Evolutionary conservation across 2,113 vertebrate genomes (phyloP), one percentile per base, ranked within the genome.

Genomic region (Eulemur rufifrons): DNA sequence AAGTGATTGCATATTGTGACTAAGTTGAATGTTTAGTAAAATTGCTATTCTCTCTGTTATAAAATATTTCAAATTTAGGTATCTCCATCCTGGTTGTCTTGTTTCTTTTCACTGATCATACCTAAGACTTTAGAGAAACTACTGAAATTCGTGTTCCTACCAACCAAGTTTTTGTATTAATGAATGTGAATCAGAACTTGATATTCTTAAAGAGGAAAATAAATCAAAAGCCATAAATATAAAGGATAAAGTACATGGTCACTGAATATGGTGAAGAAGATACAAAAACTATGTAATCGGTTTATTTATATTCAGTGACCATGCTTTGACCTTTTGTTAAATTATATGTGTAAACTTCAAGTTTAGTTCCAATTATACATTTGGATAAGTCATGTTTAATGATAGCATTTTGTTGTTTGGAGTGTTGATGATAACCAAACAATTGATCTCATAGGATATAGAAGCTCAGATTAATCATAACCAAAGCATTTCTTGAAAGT

Each of bases 21-120:
- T 68, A 95, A 90, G 52, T 81, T 29, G 42, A 86, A 1, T 77
- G 37, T 93, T 92, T 64, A 47, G 6, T 87, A 42, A 96, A 96
- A 94, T 76, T 68, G 34, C 64, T 81, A 5, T 82, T 74, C 11
- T 92, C 39, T 89, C 54, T 91, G 20, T 54, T 86, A 37, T 77
- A 82, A 96, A 96, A 47, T 56, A 94, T 39, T 91, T 85, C 85
- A 88, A 66, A 66, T 92, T 94, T 95, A 84, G 37, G n/a, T 76
- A 54, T 82, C 27, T 83, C 5, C 3, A 12, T 81, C 54, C 50
- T 37, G 21, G 34, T 29, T n/a, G 1, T 81, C 85, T 91, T 89
- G 13, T 81, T 96, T 95, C 52, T 90, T 61, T 91, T 68, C 23
- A 74, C 37, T 89, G 39, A 74, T 61, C 52, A 95, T 27, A 86